Base-by-base conservation (phyloP, 2,797 vertebrate species). In the Phoebastria nigripes region DNA sequence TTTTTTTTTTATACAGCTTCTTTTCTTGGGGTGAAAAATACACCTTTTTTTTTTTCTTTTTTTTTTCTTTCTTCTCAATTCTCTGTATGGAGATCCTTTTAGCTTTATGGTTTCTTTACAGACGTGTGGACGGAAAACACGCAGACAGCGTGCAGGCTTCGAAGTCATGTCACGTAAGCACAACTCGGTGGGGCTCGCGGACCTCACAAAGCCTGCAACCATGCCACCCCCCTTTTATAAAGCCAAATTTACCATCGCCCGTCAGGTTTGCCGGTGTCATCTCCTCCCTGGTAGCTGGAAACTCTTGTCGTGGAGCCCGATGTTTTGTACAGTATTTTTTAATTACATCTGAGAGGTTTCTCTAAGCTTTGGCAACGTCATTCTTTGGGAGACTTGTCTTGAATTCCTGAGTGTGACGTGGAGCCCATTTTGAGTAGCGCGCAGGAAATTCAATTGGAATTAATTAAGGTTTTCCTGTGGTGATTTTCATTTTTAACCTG, bases 91-190 rank as follows among this genome's bases (percentile, higher is more conserved):
- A 95, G 63, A 49, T 84, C 86, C 89, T 94, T 94, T 91, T 55
- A 62, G 86, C 95, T 85, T 76, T 67, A 35, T n/a, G 87, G 51
- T 90, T 96, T 92, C 82, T 77, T 74, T 65, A 65, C 88, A 87
- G 77, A 39, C 17, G 3, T 58, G 78, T 58, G 80, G 82, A 22
- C 49, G 69, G 96, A 92, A 91, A 80, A 81, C 41, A 8, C 12
- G 1, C 26, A 52, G 79, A 39, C 87, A 8, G 29, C 29, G 15
- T 90, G 91, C 90, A 44, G 92, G 90, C 95, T 90, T 82, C 44
- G n/a, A 35, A 25, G 79, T 86, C 94, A 29, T 46, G 26, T 90
- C 92, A 67, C 35, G 62, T 91, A 98, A 98, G 98, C 98, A 97
- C 98, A 98, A 97, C 89, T 79, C 26, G 28, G 33, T 74, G 89